Base-by-base conservation (phyloP, 1,140 invertebrate species). In the Octopus bimaculoides region DNA sequence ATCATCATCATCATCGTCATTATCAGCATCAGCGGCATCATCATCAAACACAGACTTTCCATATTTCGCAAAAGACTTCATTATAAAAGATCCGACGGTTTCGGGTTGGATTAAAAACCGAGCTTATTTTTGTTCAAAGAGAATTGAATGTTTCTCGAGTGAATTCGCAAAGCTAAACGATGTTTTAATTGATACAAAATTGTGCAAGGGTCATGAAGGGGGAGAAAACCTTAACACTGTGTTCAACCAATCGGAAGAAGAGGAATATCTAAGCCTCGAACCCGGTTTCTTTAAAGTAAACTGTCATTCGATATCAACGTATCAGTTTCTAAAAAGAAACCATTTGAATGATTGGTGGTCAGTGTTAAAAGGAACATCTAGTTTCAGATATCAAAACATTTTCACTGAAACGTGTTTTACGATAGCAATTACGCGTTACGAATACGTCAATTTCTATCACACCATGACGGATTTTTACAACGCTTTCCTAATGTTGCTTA, bases 361-460 rank as follows among this genome's bases (percentile, higher is more conserved):
- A 5, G 69, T 61, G 20, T n/a, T 84, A 8, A n/a, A 53, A 69
- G 78, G 79, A 56, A 10, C 56, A 78, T 80, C 41, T 52, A 54
- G 76, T 26, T 6, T 80, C 77, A 14, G 5, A 79, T 53, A 56
- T 53, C 79, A 52, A 66, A 77, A 20, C 26, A 14, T 17, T 74
- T 80, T 75, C 7, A 54, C 54, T 54, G 75, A 83, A 56, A 75
- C 73, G 10, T 78, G 81, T n/a, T 80, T 85, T 56, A 85, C 86
- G 0, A 78, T 87, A 52, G 87, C 85, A 54, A 79, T 88, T 1
- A 77, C 80, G 52, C 77, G 89, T 52, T 88, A 88, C 80, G 89
- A 90, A 75, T 90, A 89, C 81, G 88, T 83, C 5, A 90, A 90
- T 81, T 73, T 89, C 41, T 90, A 89, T 80, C 89, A 90, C 81